These are phyloP conservation scores for Epinotia nisella DNA, from an alignment of 2,888 invertebrate species.

Conservation along the genomic window DNA sequence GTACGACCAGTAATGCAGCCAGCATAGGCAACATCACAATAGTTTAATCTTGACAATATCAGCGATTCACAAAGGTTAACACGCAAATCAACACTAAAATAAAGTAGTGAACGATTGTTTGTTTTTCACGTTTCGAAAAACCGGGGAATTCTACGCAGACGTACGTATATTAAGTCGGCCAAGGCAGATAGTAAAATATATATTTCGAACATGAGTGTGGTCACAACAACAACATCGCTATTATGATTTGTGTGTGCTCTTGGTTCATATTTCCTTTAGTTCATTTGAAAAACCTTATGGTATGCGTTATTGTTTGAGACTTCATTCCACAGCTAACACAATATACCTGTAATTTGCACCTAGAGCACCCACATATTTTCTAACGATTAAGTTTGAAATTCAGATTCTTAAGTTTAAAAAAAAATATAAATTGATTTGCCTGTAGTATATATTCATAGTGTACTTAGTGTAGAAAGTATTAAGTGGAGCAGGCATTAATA, in stretches of 20 bases:
- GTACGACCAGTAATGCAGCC: no score
- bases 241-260: background rate
- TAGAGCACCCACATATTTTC: background rate
- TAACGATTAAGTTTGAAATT: no score
- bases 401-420: no score
- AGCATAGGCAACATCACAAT: no score
- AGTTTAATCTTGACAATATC: no score
- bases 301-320: background rate
- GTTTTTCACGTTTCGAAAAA: slow-evolving; percentile 18
- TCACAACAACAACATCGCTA: slow-evolving; percentile 1
- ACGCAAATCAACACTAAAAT: no score
- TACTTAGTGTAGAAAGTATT: no score
- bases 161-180: slow-evolving; percentile 29
- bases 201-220: slow-evolving; percentile 22
- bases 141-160: slow-evolving; percentile 13
- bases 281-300: background rate
- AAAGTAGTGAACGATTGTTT: slow-evolving; percentile 8
- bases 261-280: background rate
- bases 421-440: background rate
- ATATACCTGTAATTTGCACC: background rate
- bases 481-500: no score
- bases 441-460: background rate
- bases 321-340: background rate
- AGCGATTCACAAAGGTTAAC: no score
- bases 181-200: slow-evolving; percentile 37